Base-by-base conservation (phyloP, 1,140 invertebrate species). In the Pteromalus puparum region DNA sequence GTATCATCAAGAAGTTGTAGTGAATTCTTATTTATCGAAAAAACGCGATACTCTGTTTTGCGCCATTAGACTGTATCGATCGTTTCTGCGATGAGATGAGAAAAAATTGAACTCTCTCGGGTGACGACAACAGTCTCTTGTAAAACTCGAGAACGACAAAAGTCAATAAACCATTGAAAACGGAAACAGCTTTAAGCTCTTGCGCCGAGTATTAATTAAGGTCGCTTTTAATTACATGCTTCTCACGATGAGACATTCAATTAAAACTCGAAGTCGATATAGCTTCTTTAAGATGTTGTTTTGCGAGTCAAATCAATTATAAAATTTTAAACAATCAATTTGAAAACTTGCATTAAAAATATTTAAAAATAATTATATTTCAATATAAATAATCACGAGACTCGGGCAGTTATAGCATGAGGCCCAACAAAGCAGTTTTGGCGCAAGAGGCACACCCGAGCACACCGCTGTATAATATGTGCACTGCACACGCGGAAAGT, bases 121-220 rank as follows among this genome's bases (percentile, higher is more conserved):
- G 53, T 28, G 34, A 38, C 9, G 46, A 38, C 9, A 30, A 12
- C 18, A n/a, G 24, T 75, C n/a, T 24, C n/a, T 82, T 42, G n/a
- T 67, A 30, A 83, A 83, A 78, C 21, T 30, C 26, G 9, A 30
- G 34, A 61, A 18, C 30, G 46, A 38, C 42, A 73, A 61, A 79
- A 79, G 82, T 79, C 70, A 78, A 78, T 83, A 79, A 78, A 65
- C 82, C 65, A 48, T 79, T 42, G 65, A 2, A 21, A 65, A 53
- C 3, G 28, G 61, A 61, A 83, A 13, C 13, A 38, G 67, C 24
- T 72, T 75, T 26, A 70, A 70, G 26, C 21, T 74, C 46, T 13
- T 67, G 26, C 38, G 79, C n/a, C 13, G 21, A 34, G 13, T 80
- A 84, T 84, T 84, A 80, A 84, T 84, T 84, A 84, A 74, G 67